A percentile compares a stretch with the other conserved stretches of the same genome.
Evolutionary conservation across 2,888 invertebrate genomes (phyloP).

Genomic region (Acrobasis suavella): DNA sequence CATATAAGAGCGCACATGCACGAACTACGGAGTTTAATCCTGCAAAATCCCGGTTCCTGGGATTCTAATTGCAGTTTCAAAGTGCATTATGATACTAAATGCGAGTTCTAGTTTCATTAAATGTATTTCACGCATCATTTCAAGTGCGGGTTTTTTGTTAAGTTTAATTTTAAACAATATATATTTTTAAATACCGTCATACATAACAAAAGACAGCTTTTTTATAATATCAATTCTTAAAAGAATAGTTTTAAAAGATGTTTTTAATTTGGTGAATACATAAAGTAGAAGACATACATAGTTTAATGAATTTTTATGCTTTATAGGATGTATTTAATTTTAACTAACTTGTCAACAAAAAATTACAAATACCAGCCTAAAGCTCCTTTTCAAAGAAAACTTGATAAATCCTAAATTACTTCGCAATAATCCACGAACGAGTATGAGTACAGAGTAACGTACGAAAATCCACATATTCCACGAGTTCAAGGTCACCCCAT

Average conservation of each 20-base stretch:
- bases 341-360: too few relatives aligned
- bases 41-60: not conserved
- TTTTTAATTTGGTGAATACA: too few relatives aligned
- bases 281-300: too few relatives aligned
- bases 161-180: too few relatives aligned
- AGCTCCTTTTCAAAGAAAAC: not conserved
- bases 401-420: not conserved
- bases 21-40: conserved; percentile 6
- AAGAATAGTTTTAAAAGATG: too few relatives aligned
- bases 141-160: not conserved
- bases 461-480: conserved; percentile 10
- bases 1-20: not conserved
- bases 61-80: conserved; percentile 9
- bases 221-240: too few relatives aligned
- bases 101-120: not conserved
- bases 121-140: not conserved
- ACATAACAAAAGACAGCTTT: too few relatives aligned
- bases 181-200: not conserved
- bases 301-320: too few relatives aligned
- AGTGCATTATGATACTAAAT: conserved; percentile 6
- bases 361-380: too few relatives aligned
- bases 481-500: conserved; percentile 33
- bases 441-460: not conserved
- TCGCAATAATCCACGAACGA: not conserved
- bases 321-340: too few relatives aligned